A percentile compares a stretch with the other conserved stretches of the same genome.
Conservation (phyloP, 2,888 invertebrate genomes). For the Abrostola triplasia region DNA sequence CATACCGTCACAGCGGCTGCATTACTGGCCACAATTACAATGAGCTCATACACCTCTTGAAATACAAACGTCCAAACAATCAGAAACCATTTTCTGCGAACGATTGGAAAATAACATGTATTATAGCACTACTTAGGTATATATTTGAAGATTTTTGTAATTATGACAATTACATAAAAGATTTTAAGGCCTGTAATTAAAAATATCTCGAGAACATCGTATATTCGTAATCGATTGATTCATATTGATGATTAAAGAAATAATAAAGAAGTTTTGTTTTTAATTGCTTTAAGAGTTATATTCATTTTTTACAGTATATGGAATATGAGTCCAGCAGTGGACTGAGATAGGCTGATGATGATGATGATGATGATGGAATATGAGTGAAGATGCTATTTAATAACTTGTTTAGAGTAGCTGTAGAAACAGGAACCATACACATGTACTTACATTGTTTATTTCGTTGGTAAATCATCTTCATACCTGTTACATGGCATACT, state of each 20-base stretch:
- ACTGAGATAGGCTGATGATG: too few species aligned
- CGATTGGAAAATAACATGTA: neutral
- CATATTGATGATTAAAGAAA: too few species aligned
- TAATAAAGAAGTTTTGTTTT: too few species aligned
- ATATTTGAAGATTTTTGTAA: neutral
- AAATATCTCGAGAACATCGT: too few species aligned
- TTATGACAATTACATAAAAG: neutral
- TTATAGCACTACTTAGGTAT: neutral
- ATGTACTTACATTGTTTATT: neutral
- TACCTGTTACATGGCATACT: constrained; percentile 20
- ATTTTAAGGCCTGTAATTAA: too few species aligned
- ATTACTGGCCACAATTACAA: constrained; percentile 26
- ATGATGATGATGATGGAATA: too few species aligned
- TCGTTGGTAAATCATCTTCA: neutral
- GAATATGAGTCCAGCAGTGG: too few species aligned
- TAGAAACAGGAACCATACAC: neutral
- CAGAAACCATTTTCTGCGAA: constrained; percentile 13
- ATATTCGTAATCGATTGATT: too few species aligned
- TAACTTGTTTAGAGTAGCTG: neutral
- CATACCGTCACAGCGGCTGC: constrained; percentile 29
- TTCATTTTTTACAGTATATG: neutral
- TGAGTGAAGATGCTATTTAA: neutral
- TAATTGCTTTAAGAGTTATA: neutral
- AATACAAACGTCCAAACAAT: constrained; percentile 12
- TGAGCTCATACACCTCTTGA: constrained; percentile 14